Evolutionary conservation across 2,797 vertebrate species (phyloP).

Genomic region (Acestrorhynchus altus): DNA sequence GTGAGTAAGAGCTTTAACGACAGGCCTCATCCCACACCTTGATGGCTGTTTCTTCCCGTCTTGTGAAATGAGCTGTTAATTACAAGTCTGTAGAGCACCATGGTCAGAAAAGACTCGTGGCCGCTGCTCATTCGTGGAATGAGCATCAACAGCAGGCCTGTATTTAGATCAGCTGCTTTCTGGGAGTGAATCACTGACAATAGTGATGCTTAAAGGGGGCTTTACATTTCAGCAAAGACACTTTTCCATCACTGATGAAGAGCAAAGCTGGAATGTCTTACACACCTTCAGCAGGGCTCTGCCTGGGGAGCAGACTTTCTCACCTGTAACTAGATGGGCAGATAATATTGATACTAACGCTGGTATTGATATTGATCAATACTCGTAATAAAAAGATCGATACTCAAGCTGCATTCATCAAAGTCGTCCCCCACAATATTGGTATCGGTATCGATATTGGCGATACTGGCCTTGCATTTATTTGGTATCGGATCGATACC

Average conservation of each 20-base stretch:
- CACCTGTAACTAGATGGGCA: too few species aligned
- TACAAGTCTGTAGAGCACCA: constrained; percentile 43
- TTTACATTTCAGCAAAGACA: background rate
- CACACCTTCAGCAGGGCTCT: too few species aligned
- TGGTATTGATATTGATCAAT: too few species aligned
- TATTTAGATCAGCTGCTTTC: constrained; percentile 36
- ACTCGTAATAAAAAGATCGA: too few species aligned
- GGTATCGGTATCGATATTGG: too few species aligned
- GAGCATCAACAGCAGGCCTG: constrained; percentile 33
- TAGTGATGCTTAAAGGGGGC: background rate
- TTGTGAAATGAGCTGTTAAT: constrained; percentile 44
- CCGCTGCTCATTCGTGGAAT: constrained; percentile 28
- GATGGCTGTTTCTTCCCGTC: constrained; percentile 42
- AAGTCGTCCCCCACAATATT: too few species aligned
- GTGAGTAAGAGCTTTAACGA: constrained; percentile 37
- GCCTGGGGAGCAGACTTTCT: too few species aligned
- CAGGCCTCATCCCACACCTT: constrained; percentile 48
- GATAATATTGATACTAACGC: too few species aligned
- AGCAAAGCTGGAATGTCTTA: background rate
- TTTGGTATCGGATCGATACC: too few species aligned
- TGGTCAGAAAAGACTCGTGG: constrained; percentile 24
- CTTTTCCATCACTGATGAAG: too few species aligned
- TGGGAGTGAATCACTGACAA: constrained; percentile 9
- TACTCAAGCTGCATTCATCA: too few species aligned
- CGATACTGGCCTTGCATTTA: too few species aligned